A percentile compares a stretch with the other conserved stretches of the same genome.
Conservation (phyloP, 2,113 vertebrate species). For the Triplophysa rosa region DNA sequence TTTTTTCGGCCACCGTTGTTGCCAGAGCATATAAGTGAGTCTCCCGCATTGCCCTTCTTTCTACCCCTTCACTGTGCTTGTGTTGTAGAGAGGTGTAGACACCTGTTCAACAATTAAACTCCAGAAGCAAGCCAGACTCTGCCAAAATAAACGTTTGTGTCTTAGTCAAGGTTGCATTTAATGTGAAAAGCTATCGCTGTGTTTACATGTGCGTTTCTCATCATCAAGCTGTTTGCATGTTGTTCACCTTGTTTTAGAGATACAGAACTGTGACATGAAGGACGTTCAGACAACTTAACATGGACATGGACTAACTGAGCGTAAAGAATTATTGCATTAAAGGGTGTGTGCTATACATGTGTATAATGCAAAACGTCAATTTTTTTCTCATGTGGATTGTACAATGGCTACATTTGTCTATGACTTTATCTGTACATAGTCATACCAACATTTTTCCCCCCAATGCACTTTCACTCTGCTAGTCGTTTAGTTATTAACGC, state of each 20-base stretch:
- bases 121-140: conserved; percentile 41
- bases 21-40: conserved; percentile 31
- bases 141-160: conserved; percentile 56
- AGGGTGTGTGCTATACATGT: no score
- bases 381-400: neutral
- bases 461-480: neutral
- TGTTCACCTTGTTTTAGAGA: neutral
- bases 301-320: no score
- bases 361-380: neutral
- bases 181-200: no score
- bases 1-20: conserved; percentile 32
- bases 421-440: neutral
- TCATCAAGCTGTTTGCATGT: neutral
- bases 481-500: conserved; percentile 12
- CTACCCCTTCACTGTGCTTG: conserved; percentile 9
- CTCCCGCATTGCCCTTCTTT: conserved; percentile 17
- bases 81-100: conserved; percentile 37
- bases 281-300: neutral
- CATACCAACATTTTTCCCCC: neutral
- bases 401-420: neutral
- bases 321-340: no score
- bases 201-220: conserved; percentile 16
- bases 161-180: conserved; percentile 44
- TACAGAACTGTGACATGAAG: neutral
- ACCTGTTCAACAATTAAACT: conserved; percentile 53